Conservation (phyloP, 1,140 invertebrate species). For the Campoletis sonorensis region DNA sequence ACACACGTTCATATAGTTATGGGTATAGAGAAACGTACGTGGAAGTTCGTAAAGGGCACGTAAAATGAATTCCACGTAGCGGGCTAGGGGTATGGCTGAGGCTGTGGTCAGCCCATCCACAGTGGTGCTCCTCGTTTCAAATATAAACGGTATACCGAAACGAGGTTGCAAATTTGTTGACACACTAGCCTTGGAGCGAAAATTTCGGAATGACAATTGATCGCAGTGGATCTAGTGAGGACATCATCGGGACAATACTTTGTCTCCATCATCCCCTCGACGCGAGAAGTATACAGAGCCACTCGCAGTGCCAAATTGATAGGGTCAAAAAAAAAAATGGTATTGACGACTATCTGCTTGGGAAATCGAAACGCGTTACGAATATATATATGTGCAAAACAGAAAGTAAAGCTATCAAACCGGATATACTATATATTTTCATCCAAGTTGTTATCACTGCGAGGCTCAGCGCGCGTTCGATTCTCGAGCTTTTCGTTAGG, state of each 20-base stretch:
- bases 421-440: too few species aligned
- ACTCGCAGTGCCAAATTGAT: conserved; percentile 28
- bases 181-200: neutral
- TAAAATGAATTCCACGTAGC: conserved; percentile 39
- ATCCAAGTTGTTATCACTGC: too few species aligned
- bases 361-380: too few species aligned
- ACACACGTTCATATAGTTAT: neutral
- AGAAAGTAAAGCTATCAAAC: too few species aligned
- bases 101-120: conserved; percentile 23
- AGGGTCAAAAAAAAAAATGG: conserved; percentile 40
- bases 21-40: neutral
- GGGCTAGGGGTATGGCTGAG: conserved; percentile 7
- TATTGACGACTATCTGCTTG: neutral
- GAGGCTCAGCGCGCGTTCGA: too few species aligned
- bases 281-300: neutral
- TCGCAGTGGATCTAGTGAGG: neutral
- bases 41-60: conserved; percentile 11
- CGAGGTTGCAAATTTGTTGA: conserved; percentile 40
- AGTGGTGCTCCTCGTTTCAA: conserved; percentile 9
- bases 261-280: too few species aligned
- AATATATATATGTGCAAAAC: too few species aligned
- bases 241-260: conserved; percentile 27
- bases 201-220: conserved; percentile 14
- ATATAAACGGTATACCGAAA: conserved; percentile 6
- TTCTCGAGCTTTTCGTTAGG: too few species aligned